phyloP scores from a whole-genome alignment of 35 echinoderm and acorn worm species.

The Ophioderma brevispina region DNA sequence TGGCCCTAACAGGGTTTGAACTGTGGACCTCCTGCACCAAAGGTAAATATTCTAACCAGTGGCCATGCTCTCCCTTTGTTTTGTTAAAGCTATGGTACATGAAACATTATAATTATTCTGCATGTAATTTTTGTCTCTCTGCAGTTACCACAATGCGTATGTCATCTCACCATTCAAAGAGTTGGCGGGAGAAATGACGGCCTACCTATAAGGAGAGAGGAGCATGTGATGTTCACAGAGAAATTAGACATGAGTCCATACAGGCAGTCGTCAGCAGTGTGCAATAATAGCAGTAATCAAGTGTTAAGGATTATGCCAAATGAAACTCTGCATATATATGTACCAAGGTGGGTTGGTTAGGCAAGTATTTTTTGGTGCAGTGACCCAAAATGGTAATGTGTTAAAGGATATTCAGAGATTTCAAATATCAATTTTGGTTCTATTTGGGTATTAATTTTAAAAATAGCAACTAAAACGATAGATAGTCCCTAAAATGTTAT shows the following conservation, averaged over 20 bases:
- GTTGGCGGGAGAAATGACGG: constrained; percentile 65
- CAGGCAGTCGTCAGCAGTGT: constrained; percentile 41
- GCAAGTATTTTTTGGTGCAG: no score
- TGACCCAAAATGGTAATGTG: no score
- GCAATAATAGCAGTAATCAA: background rate
- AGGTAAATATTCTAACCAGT: no score
- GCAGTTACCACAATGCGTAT: constrained; percentile 92
- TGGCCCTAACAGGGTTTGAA: no score
- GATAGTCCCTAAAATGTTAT: no score
- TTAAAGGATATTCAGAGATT: no score
- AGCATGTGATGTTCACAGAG: constrained; percentile 86
- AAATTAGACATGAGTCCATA: constrained; percentile 81
- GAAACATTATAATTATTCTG: background rate
- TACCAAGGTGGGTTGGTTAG: no score
- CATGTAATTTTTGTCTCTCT: constrained; percentile 2
- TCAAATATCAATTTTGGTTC: no score
- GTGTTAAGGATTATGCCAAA: background rate
- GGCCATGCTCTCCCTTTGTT: background rate
- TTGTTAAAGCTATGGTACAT: background rate
- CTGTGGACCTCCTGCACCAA: no score
- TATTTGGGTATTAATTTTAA: no score
- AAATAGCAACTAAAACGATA: no score
- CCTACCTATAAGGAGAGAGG: constrained; percentile 69
- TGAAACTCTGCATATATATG: background rate
- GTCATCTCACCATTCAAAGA: constrained; percentile 81